A percentile compares a stretch with the other conserved stretches of the same genome.
Evolutionary conservation across 64 coral and sea anemone genomes (phyloP).

Genomic region (Montipora sp.): DNA sequence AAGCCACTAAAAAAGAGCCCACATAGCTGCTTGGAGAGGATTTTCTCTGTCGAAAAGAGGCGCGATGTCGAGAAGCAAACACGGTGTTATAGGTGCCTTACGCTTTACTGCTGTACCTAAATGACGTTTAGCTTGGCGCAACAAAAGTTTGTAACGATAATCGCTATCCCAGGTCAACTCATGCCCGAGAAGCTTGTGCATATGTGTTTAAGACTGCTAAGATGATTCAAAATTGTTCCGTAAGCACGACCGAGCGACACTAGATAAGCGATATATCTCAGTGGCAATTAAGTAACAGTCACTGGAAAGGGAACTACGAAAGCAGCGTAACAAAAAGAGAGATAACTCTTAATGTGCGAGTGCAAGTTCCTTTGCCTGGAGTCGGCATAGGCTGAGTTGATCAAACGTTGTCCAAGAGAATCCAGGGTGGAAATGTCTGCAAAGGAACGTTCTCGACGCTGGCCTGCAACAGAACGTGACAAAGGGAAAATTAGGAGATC

Average conservation of each 20-base stretch:
- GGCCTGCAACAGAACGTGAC: not conserved
- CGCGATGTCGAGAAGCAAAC: not conserved
- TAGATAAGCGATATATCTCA: not conserved
- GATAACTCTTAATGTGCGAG: not conserved
- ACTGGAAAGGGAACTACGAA: not conserved
- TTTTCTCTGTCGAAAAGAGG: conserved; percentile 6
- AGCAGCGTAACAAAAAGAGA: not conserved
- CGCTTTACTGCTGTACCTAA: not conserved
- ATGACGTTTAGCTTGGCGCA: not conserved
- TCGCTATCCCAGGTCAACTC: not conserved
- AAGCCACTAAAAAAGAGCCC: conserved; percentile 23
- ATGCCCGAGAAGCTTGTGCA: conserved; percentile 4
- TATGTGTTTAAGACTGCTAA: conserved; percentile 14
- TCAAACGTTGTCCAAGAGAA: not conserved
- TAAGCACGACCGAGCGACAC: not conserved
- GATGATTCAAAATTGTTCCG: conserved; percentile 24
- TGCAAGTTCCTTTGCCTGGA: not conserved
- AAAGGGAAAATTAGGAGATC: not conserved
- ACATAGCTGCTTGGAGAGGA: conserved; percentile 35
- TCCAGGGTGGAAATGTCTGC: not conserved
- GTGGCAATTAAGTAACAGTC: not conserved
- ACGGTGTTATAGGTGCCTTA: conserved; percentile 9
- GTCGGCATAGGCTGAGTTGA: not conserved
- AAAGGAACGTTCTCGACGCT: not conserved
- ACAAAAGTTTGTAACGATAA: conserved; percentile 8